A percentile compares a stretch with the other conserved stretches of the same genome.
phyloP scores from a whole-genome alignment of 2,113 vertebrate species.

The Hylia prasina region DNA sequence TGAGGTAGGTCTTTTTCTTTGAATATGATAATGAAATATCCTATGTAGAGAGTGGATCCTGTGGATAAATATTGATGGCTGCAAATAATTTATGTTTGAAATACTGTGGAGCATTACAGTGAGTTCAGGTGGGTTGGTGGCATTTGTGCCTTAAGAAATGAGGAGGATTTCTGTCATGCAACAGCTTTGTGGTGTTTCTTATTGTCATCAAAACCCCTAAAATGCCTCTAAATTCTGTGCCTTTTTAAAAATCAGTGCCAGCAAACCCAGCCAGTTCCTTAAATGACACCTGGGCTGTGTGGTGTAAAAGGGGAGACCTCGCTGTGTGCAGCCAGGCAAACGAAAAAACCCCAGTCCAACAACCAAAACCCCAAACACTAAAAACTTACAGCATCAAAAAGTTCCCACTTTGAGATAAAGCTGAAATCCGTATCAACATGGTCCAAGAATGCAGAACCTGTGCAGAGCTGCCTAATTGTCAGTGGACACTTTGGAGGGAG shows the following conservation, averaged over 20 bases:
- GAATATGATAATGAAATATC: background rate
- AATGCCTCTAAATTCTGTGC: background rate
- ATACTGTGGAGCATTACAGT: background rate
- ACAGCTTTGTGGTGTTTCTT: background rate
- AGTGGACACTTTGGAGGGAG: background rate
- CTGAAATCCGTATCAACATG: background rate
- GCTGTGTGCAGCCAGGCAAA: background rate
- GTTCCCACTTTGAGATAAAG: background rate
- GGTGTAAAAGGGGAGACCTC: background rate
- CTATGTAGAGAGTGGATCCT: background rate
- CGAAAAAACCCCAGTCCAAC: background rate
- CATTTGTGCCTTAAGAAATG: background rate
- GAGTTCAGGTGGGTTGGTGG: background rate
- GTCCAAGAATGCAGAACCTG: background rate
- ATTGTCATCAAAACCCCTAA: background rate
- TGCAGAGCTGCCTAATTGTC: background rate
- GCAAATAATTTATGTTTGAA: background rate
- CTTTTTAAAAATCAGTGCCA: background rate
- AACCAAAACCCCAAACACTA: background rate
- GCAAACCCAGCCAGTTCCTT: background rate
- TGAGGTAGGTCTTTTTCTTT: background rate
- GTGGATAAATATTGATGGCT: background rate
- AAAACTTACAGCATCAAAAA: background rate
- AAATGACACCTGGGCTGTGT: background rate
- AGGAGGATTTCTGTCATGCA: background rate